Percentiles rank a stretch among this genome's conserved stretches.
Evolutionary conservation across 2,797 vertebrate genomes (phyloP).

Genomic region (Ispidina lecontei): DNA sequence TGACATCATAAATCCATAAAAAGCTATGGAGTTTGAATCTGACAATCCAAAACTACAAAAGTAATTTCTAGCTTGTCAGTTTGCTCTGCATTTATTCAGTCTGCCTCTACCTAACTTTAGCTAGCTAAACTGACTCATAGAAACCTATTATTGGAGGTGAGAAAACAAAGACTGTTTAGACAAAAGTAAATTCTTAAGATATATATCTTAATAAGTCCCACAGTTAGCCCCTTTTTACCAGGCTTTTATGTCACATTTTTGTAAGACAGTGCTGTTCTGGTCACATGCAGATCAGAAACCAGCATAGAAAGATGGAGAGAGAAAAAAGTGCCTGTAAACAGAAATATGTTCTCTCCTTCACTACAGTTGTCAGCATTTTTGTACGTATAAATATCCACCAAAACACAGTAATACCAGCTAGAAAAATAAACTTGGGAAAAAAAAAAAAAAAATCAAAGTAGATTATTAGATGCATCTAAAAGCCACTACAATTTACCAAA

Average conservation of each 20-base stretch:
- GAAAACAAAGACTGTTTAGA: neutral
- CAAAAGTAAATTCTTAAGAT: neutral
- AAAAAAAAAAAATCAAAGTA: neutral
- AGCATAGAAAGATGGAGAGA: neutral
- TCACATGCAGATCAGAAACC: neutral
- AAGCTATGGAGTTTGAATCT: slow-evolving; percentile 8
- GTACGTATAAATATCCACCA: neutral
- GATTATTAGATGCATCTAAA: neutral
- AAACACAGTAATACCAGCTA: neutral
- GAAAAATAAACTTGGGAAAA: neutral
- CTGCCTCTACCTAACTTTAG: neutral
- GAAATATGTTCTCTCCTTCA: neutral
- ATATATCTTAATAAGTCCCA: neutral
- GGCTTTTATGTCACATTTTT: neutral
- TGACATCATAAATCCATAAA: neutral
- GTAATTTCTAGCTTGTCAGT: neutral
- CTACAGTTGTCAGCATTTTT: neutral
- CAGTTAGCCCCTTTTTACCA: neutral
- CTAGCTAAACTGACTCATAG: neutral
- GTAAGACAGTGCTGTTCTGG: neutral
- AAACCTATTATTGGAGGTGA: neutral
- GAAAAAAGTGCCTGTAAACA: neutral
- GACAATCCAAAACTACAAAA: neutral
- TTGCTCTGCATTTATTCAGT: neutral
- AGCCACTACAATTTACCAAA: neutral